phyloP scores from a whole-genome alignment of 2,113 vertebrate genomes.

The Saguinus imperator region DNA sequence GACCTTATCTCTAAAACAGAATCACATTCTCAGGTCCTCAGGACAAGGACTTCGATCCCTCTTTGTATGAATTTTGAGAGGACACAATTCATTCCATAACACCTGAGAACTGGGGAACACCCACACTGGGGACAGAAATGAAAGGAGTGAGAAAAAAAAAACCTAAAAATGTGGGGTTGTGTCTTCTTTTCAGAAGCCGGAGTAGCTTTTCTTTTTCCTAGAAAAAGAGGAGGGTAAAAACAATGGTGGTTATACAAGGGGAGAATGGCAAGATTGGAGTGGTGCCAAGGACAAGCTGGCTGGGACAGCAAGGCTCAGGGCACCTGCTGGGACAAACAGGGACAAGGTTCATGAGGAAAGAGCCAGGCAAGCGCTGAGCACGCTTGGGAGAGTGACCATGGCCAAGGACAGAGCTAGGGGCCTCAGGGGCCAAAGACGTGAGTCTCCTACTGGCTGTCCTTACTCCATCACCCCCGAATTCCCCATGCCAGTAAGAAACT shows the following conservation, averaged over 20 bases:
- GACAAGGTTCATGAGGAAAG: background rate
- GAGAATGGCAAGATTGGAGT: too few species aligned
- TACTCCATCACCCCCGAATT: too few species aligned
- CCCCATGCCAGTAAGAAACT: background rate
- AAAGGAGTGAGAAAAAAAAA: too few species aligned
- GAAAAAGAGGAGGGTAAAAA: background rate
- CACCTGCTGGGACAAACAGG: background rate
- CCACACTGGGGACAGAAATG: background rate
- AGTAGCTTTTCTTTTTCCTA: background rate
- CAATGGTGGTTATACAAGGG: rapidly evolving
- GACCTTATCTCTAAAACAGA: background rate
- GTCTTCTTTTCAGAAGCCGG: background rate
- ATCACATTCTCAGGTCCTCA: background rate
- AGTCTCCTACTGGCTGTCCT: background rate
- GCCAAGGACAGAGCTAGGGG: background rate
- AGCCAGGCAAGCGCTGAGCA: background rate
- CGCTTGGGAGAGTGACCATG: rapidly evolving
- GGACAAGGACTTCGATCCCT: background rate
- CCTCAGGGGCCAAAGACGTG: rapidly evolving
- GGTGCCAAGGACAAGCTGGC: background rate
- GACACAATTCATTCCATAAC: too few species aligned
- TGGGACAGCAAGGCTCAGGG: background rate
- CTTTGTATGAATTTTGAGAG: background rate
- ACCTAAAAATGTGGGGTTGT: rapidly evolving
- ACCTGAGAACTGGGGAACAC: background rate